A percentile compares a stretch with the other conserved stretches of the same genome.
phyloP scores from a whole-genome alignment of 2,797 vertebrate species.

The Hafferia zeledoni region DNA sequence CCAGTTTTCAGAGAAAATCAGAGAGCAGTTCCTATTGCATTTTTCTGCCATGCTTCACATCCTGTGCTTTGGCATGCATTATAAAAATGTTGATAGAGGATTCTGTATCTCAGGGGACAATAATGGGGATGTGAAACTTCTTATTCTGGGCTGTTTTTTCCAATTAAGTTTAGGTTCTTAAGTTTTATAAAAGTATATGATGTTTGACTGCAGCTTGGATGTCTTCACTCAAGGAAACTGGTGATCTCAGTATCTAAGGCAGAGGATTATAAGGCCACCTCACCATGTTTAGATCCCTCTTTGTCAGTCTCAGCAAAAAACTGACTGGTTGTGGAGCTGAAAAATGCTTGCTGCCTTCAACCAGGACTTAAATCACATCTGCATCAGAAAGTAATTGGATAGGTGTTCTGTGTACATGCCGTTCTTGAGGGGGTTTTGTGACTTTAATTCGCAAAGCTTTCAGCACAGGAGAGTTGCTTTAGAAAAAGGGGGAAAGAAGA shows the following conservation, averaged over 20 bases:
- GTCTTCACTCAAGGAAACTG: not conserved
- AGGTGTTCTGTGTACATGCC: not conserved
- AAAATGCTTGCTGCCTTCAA: not conserved
- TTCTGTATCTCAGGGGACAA: not conserved
- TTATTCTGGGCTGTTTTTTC: not conserved
- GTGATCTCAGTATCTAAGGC: not conserved
- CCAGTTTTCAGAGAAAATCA: constrained; percentile 8
- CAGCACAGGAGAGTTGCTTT: not conserved
- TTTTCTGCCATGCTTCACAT: not conserved
- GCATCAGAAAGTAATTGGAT: not conserved
- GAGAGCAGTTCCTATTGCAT: not conserved
- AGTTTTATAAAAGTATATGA: not conserved
- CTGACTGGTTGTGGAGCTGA: not conserved
- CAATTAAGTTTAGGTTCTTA: not conserved
- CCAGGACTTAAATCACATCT: not conserved
- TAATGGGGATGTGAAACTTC: not conserved
- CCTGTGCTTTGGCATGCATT: not conserved
- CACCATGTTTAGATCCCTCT: not conserved
- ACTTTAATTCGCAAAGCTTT: not conserved
- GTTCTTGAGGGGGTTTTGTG: not conserved
- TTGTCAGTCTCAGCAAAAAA: not conserved
- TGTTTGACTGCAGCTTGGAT: not conserved
- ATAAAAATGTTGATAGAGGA: constrained; percentile 16
- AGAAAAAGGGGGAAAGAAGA: not conserved
- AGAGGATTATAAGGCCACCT: not conserved